Evolutionary conservation across 2,797 vertebrate genomes (phyloP), one percentile per base, ranked within the genome.

Genomic region (Clamator glandarius): DNA sequence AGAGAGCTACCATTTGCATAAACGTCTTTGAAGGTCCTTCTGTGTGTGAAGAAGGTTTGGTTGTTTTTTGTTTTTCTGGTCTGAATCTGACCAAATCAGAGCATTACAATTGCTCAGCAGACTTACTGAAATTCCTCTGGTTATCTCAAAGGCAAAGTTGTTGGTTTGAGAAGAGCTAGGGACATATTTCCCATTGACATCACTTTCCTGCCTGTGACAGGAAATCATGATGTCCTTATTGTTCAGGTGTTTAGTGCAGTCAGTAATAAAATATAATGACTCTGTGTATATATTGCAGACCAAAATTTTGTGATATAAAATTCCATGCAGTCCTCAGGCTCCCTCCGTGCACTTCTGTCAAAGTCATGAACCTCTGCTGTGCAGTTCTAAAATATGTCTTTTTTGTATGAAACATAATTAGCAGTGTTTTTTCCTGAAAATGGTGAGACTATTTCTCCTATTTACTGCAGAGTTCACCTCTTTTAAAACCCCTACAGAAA

Each of bases 231-330:
- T 1, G 3, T 66, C 96, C 95, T 94, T 96, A 85, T 94, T 90
- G 76, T 81, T 95, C 91, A 90, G 80, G 91, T 95, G 91, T 93
- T 92, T 91, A 93, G 84, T 76, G 89, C 73, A 89, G 69, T 59
- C 69, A 81, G 52, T 41, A 92, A 95, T 92, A 91, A 95, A 94
- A 95, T 81, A 48, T 59, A 90, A 95, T n/a, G 24, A 66, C 66
- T 87, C 82, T 61, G 16, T 74, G 48, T 57, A 76, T 50, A 58
- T 48, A 78, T 66, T 9, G 8, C 0, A 0, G 77, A 86, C 44
- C 63, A 90, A 95, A 96, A 72, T 44, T 46, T 73, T 78, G 48
- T 50, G 62, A 63, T 50, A 52, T 1, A 21, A 21, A 87, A 3
- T 55, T 74, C 73, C 86, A 24, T 39, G 44, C 33, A 84, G 78